Percentiles rank a stretch among this genome's conserved stretches.
phyloP scores from a whole-genome alignment of 2,113 vertebrate species.

The Saccopteryx leptura region DNA sequence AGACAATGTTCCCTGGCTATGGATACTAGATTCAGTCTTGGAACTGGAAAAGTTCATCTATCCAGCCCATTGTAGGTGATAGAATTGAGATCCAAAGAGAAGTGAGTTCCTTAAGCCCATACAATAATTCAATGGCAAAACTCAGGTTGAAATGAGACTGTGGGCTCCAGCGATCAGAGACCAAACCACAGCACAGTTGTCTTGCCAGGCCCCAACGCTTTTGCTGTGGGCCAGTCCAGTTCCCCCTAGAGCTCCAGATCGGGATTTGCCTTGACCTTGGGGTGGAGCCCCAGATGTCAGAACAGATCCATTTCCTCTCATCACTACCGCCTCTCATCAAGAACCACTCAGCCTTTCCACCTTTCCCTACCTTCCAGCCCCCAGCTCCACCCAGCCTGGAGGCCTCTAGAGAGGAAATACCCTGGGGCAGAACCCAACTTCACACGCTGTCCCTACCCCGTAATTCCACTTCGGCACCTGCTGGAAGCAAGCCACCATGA shows the following conservation, averaged over 20 bases:
- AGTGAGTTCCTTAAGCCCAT: not conserved
- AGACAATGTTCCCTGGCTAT: not conserved
- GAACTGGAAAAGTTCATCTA: not conserved
- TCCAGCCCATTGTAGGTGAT: not conserved
- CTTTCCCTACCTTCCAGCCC: not conserved
- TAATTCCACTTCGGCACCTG: not conserved
- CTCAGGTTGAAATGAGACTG: conserved; percentile 2
- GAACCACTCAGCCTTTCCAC: not conserved
- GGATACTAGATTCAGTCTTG: conserved; percentile 1
- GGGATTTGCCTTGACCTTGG: not conserved
- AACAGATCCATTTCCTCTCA: not conserved
- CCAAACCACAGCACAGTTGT: not conserved
- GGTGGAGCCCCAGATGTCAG: not conserved
- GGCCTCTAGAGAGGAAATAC: not conserved
- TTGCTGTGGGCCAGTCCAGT: not conserved
- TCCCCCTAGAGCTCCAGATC: not conserved
- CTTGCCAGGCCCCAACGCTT: not conserved
- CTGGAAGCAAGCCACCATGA: not conserved
- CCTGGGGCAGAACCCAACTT: not conserved
- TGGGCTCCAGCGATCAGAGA: not conserved
- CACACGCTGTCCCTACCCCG: not conserved
- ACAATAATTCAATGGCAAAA: conserved; percentile 18
- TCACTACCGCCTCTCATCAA: not conserved
- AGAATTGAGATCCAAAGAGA: conserved; percentile 14
- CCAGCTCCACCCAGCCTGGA: not conserved